Conservation (phyloP, 2,888 invertebrate species). For the Phlogophora meticulosa region DNA sequence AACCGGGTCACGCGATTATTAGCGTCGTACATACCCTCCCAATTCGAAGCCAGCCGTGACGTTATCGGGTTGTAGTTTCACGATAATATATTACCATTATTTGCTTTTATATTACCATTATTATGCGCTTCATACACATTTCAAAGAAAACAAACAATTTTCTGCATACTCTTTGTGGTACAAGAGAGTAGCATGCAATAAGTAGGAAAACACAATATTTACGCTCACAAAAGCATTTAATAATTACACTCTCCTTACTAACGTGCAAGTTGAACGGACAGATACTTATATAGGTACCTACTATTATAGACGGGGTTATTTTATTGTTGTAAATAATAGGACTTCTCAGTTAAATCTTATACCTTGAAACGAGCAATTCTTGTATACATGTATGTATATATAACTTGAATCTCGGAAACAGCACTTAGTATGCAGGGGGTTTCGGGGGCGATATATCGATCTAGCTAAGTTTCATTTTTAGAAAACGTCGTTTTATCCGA, state of each 20-base stretch:
- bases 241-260: not conserved
- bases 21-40: conserved; percentile 70
- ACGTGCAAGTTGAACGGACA: not conserved
- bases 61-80: conserved; percentile 66
- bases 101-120: conserved; percentile 70
- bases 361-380: no score
- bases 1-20: conserved; percentile 72
- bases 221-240: conserved; percentile 20
- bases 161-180: conserved; percentile 48
- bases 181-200: conserved; percentile 17
- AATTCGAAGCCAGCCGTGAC: conserved; percentile 67
- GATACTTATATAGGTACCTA: not conserved
- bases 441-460: no score
- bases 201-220: conserved; percentile 22
- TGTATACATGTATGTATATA: no score
- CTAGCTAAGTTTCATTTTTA: no score
- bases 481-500: no score
- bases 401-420: no score
- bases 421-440: no score
- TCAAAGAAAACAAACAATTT: conserved; percentile 52
- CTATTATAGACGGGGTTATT: no score
- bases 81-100: conserved; percentile 69
- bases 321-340: no score
- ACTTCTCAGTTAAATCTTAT: no score
- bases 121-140: conserved; percentile 35